Evolutionary conservation across 2,888 invertebrate genomes (phyloP), one percentile per base, ranked within the genome.

Genomic region (Drosophila dives): DNA sequence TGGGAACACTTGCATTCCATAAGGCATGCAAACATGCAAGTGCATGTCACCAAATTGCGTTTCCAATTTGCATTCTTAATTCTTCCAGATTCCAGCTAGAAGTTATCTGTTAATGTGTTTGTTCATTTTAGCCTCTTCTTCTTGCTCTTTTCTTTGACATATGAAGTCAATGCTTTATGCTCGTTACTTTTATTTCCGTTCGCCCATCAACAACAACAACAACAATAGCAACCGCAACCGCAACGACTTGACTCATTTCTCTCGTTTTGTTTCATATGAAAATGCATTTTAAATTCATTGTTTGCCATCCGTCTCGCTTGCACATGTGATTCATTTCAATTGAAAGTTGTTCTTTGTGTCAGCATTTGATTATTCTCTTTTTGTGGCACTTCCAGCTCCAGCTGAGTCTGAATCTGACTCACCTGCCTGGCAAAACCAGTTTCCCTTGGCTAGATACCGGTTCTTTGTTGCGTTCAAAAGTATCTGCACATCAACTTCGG

Each of bases 291-390:
- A 15, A 23, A 12, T 32, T 55, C 26, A 66, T 65, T 73, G 73
- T 72, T 77, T 77, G 63, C 36, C n/a, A 42, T 20, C 62, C 33
- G 51, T 60, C 78, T 74, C 66, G 73, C 70, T 80, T 49, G 53
- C 72, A 62, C 72, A 20, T 60, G 66, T 59, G 55, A 56, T 74
- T 68, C 55, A 67, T 82, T 85, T 79, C 72, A 77, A 85, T 85
- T 82, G 68, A 67, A 86, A 77, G 75, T 65, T 58, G 77, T 83
- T 83, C 67, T 83, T 83, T 77, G 75, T 86, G 84, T 56, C 70
- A 76, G 68, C 66, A 63, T 83, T 83, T 86, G 83, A 88, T 89
- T 86, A 80, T 75, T 75, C 51, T 36, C 34, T 60, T 34, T 49
- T 49, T 53, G 26, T 54, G 50, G 12, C 26, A 36, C 60, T 29